Evolutionary conservation across 2,888 invertebrate species (phyloP).

Genomic region (Apeira syringaria): DNA sequence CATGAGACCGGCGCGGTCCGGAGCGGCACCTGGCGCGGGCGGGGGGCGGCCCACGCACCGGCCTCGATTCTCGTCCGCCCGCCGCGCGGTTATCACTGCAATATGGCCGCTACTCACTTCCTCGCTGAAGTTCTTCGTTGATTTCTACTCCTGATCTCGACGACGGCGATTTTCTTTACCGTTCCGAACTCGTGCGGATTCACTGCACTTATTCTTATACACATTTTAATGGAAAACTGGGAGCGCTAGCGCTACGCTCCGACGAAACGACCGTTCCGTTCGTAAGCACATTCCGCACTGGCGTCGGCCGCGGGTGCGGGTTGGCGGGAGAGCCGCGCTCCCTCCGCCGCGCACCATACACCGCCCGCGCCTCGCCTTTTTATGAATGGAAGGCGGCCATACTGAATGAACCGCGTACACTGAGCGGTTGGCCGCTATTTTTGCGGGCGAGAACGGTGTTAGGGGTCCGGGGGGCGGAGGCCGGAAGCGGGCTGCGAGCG

Average conservation of each 20-base stretch:
- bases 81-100: conserved; percentile 84
- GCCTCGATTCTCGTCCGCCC: conserved; percentile 84
- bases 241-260: conserved; percentile 84
- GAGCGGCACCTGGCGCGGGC: conserved; percentile 83
- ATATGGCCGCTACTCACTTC: conserved; percentile 84
- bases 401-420: conserved; percentile 87
- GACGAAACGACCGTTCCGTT: conserved; percentile 84
- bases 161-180: conserved; percentile 80
- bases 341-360: conserved; percentile 78
- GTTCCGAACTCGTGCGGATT: conserved; percentile 83
- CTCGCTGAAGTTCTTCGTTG: conserved; percentile 84
- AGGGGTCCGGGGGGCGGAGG: conserved; percentile 74
- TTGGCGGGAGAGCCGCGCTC: conserved; percentile 75
- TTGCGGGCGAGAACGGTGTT: conserved; percentile 74
- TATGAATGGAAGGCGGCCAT: conserved; percentile 89
- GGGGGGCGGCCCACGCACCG: conserved; percentile 84
- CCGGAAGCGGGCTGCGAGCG: conserved; percentile 80
- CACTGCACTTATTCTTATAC: conserved; percentile 84
- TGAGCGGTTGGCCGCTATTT: conserved; percentile 83
- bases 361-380: conserved; percentile 84
- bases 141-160: conserved; percentile 83
- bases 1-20: conserved; percentile 85
- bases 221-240: conserved; percentile 84
- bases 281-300: conserved; percentile 83
- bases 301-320: conserved; percentile 79